Base-by-base conservation (phyloP, 2,888 invertebrate genomes). In the Toxonevra muliebris region DNA sequence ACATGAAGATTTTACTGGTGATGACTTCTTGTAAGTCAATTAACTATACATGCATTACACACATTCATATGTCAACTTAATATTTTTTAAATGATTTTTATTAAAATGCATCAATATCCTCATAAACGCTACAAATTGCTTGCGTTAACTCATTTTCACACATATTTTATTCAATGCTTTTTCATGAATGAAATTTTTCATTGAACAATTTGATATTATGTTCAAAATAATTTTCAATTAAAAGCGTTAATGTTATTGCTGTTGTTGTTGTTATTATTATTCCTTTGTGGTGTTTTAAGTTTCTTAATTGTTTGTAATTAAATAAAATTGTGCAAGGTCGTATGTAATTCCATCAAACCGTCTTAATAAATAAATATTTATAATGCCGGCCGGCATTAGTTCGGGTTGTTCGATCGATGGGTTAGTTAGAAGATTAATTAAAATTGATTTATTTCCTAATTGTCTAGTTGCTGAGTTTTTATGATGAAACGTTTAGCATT, bases 251-350 rank as follows among this genome's bases (percentile, higher is more conserved):
- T 2, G 12, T 8, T n/a, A 48, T 2, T 1, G 1, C 8, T 48
- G 48, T 48, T 48, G 48, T n/a, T 48, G 12, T 5, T 4, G n/a
- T n/a, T n/a, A n/a, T n/a, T n/a, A n/a, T n/a, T 1, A 12, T 53
- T 53, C 1, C 11, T 5, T 17, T 1, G 17, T 53, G 19, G 8
- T 53, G 15, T 12, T 53, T 17, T 70, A 61, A 76, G 74, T 74
- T 58, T 69, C 63, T 77, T 77, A 81, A 79, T 81, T 80, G 79
- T 76, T 76, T 76, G 76, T 78, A 79, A 81, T 80, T 80, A 78
- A 81, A 76, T 78, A 75, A 77, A 77, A 77, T 77, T 80, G 74
- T 76, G 68, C 81, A 80, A 81, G 81, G 80, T 77, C 80, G 80
- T 68, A 62, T 71, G 71, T 30, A 30, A 66, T 66, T 73, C 41